Percentiles rank a stretch among this genome's conserved stretches.
These are phyloP conservation scores for Pygathrix nemaeus DNA, from an alignment of 2,113 vertebrate genomes.

Conservation along the genomic window DNA sequence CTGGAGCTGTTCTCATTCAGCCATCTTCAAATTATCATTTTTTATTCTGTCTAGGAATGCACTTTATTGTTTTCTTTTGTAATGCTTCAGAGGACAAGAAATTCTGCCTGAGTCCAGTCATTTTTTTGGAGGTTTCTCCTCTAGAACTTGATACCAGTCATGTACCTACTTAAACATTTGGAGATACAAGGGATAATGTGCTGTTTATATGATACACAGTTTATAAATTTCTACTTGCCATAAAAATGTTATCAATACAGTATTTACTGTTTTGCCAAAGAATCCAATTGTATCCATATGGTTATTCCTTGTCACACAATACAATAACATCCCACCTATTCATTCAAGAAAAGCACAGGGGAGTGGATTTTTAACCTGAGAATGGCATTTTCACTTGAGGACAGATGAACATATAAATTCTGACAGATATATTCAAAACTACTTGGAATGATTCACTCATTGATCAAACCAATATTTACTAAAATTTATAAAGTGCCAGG, in stretches of 20 bases:
- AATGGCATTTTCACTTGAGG: background rate
- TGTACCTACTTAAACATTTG: background rate
- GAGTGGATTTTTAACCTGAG: background rate
- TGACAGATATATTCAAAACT: background rate
- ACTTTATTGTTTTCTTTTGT: conserved; percentile 22
- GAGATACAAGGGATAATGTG: background rate
- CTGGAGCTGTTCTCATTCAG: too few relatives aligned
- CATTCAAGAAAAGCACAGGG: background rate
- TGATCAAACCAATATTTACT: background rate
- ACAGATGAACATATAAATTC: background rate
- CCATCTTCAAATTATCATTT: background rate
- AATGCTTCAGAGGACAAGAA: conserved; percentile 41
- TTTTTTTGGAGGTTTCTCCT: background rate
- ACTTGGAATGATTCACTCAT: background rate
- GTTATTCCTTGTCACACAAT: background rate
- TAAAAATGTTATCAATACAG: background rate
- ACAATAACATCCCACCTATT: background rate
- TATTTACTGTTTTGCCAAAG: background rate
- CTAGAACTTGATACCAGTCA: background rate
- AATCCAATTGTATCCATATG: background rate
- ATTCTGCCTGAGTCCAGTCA: background rate
- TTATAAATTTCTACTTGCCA: background rate
- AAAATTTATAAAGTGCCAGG: background rate
- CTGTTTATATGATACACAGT: background rate
- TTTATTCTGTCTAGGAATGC: background rate